Evolutionary conservation across 2,797 vertebrate species (phyloP), one percentile per base, ranked within the genome.

Genomic region (Falco concolor): DNA sequence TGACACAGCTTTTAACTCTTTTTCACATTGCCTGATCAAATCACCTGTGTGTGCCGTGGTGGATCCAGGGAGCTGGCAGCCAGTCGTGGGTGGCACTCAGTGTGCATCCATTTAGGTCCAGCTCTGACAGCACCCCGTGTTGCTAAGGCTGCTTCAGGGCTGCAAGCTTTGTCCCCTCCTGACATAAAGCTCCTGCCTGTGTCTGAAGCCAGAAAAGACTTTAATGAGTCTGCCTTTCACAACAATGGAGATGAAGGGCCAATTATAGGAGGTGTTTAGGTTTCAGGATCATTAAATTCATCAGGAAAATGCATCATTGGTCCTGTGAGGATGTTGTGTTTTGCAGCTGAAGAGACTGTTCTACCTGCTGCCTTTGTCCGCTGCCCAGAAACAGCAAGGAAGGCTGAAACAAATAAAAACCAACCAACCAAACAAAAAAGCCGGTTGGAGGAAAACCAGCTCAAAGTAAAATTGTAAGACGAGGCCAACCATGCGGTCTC

Each of bases 271-370:
- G 1, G 30, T 74, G 86, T 87, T 94, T 87, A 28, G 40, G 30
- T 90, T 95, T 89, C 86, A 90, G 74, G 63, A 77, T 90, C 81
- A 84, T 96, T 94, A 94, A 70, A 77, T 93, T 82, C 14, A 84
- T 87, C 68, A 78, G 63, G 52, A 60, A 92, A 94, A 42, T 30
- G 45, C 70, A 90, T 73, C 60, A 28, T 36, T 8, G 86, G 50
- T 88, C 70, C 77, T 45, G 15, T 42, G 80, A 79, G 73, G 76
- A 79, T 73, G 74, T 61, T 88, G 73, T 86, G 88, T 74, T 93
- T 89, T 93, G 70, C 76, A 57, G 69, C 60, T 3, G 12, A 69
- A 44, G 68, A 79, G 72, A 9, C 47, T 47, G 32, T 69, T 88
- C 76, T 93, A 84, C 73, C 61, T 81, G 69, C 63, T 91, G 87